Evolutionary conservation across 2,888 invertebrate species (phyloP).

Genomic region (Xylocampa areola): DNA sequence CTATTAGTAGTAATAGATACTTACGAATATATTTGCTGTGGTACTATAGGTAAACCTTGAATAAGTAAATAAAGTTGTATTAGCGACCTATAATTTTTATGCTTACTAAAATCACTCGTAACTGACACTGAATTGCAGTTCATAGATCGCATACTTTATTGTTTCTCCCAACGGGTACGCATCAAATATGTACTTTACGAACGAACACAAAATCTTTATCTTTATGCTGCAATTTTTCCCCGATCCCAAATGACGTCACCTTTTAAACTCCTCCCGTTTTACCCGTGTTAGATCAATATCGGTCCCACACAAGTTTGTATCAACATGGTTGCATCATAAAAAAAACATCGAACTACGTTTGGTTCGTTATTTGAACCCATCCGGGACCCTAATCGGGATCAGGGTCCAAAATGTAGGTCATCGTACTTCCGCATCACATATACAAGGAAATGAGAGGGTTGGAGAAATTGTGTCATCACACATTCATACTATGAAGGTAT

Average conservation of each 20-base stretch:
- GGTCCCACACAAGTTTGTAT: constrained; percentile 21
- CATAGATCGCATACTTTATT: constrained; percentile 20
- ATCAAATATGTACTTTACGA: constrained; percentile 36
- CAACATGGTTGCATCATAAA: constrained; percentile 33
- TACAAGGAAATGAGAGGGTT: constrained; percentile 48
- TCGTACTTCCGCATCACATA: constrained; percentile 35
- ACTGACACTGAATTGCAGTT: constrained; percentile 16
- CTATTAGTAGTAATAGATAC: too few species aligned
- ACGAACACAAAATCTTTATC: constrained; percentile 42
- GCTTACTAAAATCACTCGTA: constrained; percentile 2
- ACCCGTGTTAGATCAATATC: constrained; percentile 29
- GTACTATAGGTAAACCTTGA: too few species aligned
- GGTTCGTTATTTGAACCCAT: constrained; percentile 42
- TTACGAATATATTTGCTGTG: too few species aligned
- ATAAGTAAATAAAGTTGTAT: too few species aligned
- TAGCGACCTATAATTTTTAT: too few species aligned
- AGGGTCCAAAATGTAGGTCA: constrained; percentile 50
- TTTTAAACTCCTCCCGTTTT: constrained; percentile 36
- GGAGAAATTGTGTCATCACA: constrained; percentile 47
- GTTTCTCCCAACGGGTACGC: constrained; percentile 14
- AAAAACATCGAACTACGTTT: constrained; percentile 36
- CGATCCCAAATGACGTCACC: constrained; percentile 27
- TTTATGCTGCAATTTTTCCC: constrained; percentile 30
- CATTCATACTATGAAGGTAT: constrained; percentile 43
- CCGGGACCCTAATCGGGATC: constrained; percentile 43